phyloP scores from a whole-genome alignment of 2,797 vertebrate species.

The Coendou prehensilis region DNA sequence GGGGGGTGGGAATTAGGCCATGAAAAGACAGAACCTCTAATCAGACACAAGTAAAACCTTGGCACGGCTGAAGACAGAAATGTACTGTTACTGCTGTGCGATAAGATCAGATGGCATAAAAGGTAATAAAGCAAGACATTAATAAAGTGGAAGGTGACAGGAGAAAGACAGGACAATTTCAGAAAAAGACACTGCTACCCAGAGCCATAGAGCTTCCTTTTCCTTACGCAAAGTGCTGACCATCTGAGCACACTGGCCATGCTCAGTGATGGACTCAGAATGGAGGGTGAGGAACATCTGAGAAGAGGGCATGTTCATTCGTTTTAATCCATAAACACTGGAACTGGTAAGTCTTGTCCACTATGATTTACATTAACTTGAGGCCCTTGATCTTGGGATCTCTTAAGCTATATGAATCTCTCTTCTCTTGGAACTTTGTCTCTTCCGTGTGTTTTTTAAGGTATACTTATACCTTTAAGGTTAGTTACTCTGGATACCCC shows the following conservation, averaged over 20 bases:
- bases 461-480: not conserved
- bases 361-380: not conserved
- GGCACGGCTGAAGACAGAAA: not conserved
- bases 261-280: not conserved
- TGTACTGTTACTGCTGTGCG: not conserved
- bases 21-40: not conserved
- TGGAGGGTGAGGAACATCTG: rapidly evolving
- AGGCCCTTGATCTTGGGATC: not conserved
- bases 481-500: not conserved
- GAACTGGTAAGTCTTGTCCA: not conserved
- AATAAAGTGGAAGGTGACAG: not conserved
- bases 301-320: too few species aligned
- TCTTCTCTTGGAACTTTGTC: not conserved
- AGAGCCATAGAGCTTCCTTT: not conserved
- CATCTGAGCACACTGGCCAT: not conserved
- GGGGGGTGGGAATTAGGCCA: not conserved
- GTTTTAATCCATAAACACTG: not conserved
- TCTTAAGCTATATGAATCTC: not conserved
- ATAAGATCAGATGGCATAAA: slow-evolving; percentile 11
- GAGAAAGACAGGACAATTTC: not conserved
- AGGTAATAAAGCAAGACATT: not conserved
- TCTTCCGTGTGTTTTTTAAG: not conserved
- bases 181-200: not conserved
- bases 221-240: not conserved
- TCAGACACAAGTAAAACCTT: not conserved